Conservation (phyloP, 2,113 vertebrate genomes). For the Menura novaehollandiae region DNA sequence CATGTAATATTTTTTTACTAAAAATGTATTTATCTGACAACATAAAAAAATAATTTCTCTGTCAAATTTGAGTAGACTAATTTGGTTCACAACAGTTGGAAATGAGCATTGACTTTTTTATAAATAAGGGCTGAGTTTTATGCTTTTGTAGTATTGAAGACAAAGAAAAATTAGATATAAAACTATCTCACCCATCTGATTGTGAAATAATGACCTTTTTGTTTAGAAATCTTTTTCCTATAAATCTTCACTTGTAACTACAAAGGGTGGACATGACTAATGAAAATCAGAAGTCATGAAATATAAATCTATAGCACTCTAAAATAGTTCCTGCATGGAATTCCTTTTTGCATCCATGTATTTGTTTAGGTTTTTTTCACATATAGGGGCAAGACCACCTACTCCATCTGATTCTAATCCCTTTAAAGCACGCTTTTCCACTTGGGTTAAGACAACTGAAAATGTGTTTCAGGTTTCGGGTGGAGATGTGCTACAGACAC, state of each 20-base stretch:
- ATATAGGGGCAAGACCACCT: background rate
- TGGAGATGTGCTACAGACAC: background rate
- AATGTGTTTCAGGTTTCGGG: background rate
- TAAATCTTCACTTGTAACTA: background rate
- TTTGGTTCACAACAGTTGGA: background rate
- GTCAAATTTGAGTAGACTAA: background rate
- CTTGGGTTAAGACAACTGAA: background rate
- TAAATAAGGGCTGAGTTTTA: background rate
- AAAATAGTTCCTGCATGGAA: background rate
- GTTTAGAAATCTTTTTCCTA: background rate
- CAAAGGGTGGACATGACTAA: background rate
- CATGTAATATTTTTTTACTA: background rate
- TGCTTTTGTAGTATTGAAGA: background rate
- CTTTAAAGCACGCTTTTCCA: background rate
- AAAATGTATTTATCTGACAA: background rate
- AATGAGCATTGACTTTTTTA: background rate
- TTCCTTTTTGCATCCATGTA: accelerated
- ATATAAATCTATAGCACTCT: background rate
- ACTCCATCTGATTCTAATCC: background rate
- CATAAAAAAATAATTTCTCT: background rate
- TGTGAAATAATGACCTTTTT: background rate
- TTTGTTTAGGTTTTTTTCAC: background rate
- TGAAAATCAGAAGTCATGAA: background rate
- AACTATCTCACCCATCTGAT: background rate
- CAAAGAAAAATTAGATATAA: background rate